Evolutionary conservation across 2,888 invertebrate genomes (phyloP), one percentile per base, ranked within the genome.

Genomic region (Yponomeuta sedellus): DNA sequence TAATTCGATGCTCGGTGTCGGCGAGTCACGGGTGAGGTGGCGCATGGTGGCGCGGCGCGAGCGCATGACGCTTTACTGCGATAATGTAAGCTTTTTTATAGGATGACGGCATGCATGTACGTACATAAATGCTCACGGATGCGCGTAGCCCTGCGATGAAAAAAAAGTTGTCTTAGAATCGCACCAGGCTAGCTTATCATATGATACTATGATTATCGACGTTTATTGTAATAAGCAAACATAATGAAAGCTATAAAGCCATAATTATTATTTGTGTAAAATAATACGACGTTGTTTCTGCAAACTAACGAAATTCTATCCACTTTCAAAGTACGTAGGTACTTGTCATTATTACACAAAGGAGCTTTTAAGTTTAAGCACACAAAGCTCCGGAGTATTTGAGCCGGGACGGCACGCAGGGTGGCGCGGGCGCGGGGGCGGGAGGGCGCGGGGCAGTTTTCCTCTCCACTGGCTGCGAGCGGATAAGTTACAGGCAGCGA

Each of bases 21-120:
- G 59, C 28, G 63, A 44, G 64, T 44, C 66, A 66, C 65, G 64
- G 66, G 59, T 56, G 62, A 64, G 62, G 56, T 67, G 65, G 66
- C 22, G 64, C 66, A 66, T 66, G 19, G 65, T 63, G 65, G 64
- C 67, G 64, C 12, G 61, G 67, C 67, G 22, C 61, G 59, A 20
- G 65, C 40, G 52, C 61, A 22, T 19, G 40, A 19, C 44, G n/a
- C 57, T 28, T n/a, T 57, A 25, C 22, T 52, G 62, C 16, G 52
- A 44, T 40, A 20, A 44, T 44, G 10, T 16, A 11, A n/a, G n/a
- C 57, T 64, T 64, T 52, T 64, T 64, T 64, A 64, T 57, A 19
- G 20, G 22, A 44, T 63, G 44, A 58, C 34, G 28, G 12, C 63
- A 64, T 40, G 63, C 20, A 12, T 19, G n/a, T n/a, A n/a, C 39